A percentile compares a stretch with the other conserved stretches of the same genome.
phyloP scores from a whole-genome alignment of 2,888 invertebrate genomes.

The Sthenelais limicola region DNA sequence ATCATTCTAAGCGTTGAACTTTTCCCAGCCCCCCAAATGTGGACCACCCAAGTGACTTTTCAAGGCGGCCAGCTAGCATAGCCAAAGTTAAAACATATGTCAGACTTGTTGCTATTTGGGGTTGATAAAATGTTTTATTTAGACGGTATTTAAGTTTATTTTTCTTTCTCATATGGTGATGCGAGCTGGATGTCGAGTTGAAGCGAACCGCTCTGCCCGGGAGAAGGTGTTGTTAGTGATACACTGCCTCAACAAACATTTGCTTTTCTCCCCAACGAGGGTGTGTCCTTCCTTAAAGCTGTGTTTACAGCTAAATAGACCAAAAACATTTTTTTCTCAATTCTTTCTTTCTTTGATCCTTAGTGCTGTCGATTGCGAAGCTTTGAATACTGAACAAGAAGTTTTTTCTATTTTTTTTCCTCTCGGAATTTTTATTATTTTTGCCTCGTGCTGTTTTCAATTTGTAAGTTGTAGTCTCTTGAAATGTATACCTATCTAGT shows the following conservation, averaged over 20 bases:
- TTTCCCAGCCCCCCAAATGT: constrained; percentile 7
- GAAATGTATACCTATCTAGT: no score
- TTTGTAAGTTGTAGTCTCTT: no score
- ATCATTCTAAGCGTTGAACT: constrained; percentile 37
- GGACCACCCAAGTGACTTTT: constrained; percentile 30
- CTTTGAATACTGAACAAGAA: no score
- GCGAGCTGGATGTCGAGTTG: constrained; percentile 24
- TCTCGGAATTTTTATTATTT: no score
- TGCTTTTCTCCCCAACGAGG: constrained; percentile 22
- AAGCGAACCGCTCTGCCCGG: constrained; percentile 4
- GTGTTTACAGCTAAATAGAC: no score
- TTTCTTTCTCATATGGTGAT: constrained; percentile 36
- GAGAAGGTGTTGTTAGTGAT: constrained; percentile 13
- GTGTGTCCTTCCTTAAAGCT: no score
- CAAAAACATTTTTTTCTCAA: no score
- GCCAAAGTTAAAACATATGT: constrained; percentile 39
- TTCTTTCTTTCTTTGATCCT: no score
- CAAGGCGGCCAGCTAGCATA: constrained; percentile 19
- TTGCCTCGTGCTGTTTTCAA: no score
- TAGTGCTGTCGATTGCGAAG: no score
- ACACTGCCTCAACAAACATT: constrained; percentile 24
- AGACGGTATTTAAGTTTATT: constrained; percentile 39
- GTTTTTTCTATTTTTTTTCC: no score
- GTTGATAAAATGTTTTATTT: constrained; percentile 37
- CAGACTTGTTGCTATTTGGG: constrained; percentile 27